These are phyloP conservation scores for Mus spicilegus DNA, from an alignment of 2,113 vertebrate genomes.

Conservation along the genomic window DNA sequence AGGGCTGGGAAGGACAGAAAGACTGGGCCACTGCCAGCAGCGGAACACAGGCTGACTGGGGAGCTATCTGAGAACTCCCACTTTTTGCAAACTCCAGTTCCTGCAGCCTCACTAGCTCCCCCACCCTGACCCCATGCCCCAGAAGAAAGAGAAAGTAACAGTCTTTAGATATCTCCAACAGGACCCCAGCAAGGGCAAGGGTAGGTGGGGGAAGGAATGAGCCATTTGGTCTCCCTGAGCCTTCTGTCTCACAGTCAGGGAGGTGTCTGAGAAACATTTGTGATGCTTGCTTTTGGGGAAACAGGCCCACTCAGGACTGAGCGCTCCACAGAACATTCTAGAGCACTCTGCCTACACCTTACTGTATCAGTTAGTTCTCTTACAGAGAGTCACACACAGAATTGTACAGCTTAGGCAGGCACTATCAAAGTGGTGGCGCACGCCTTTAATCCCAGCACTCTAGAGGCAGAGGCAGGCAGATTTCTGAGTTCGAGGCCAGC, in stretches of 20 bases:
- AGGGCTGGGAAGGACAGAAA: neutral
- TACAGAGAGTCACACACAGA: neutral
- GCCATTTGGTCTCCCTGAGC: neutral
- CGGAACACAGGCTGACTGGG: neutral
- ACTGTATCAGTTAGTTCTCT: neutral
- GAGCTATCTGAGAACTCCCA: neutral
- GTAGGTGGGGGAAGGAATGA: neutral
- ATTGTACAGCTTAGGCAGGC: neutral
- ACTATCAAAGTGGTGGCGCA: neutral
- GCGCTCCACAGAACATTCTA: neutral
- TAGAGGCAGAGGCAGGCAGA: too few species aligned
- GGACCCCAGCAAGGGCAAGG: neutral
- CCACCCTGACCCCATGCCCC: neutral
- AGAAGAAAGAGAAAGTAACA: neutral
- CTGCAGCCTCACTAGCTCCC: neutral
- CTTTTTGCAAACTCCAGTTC: neutral
- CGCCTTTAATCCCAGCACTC: too few species aligned
- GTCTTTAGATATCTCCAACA: neutral
- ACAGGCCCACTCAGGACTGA: neutral
- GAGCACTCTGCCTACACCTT: neutral
- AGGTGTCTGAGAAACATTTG: neutral
- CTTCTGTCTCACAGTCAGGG: neutral
- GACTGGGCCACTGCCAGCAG: fast-evolving
- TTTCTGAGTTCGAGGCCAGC: too few species aligned
- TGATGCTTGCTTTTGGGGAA: neutral